Evolutionary conservation across 2,888 invertebrate species (phyloP).

Genomic region (Patella caerulea): DNA sequence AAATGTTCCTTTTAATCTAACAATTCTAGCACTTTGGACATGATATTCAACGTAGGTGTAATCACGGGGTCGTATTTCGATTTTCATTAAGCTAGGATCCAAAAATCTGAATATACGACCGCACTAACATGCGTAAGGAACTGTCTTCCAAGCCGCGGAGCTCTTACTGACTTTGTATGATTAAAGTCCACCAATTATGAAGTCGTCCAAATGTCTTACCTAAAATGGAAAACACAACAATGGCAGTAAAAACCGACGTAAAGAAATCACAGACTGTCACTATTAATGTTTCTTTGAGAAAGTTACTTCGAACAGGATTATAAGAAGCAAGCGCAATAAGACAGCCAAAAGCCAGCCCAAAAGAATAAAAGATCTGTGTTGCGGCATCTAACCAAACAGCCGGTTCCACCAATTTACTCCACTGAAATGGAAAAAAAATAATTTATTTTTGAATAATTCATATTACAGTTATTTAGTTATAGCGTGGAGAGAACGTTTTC

Average conservation of each 20-base stretch:
- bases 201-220: conserved; percentile 73
- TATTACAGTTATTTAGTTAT: too few species aligned
- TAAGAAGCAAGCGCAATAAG: conserved; percentile 96
- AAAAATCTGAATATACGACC: too few species aligned
- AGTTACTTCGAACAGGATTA: conserved; percentile 94
- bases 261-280: conserved; percentile 93
- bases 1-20: too few species aligned
- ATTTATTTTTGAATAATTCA: too few species aligned
- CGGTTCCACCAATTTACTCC: conserved; percentile 87
- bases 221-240: conserved; percentile 93
- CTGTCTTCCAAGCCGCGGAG: too few species aligned
- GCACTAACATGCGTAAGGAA: too few species aligned
- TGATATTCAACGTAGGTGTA: too few species aligned
- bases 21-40: too few species aligned
- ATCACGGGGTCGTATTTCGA: too few species aligned
- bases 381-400: conserved; percentile 96
- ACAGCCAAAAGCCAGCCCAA: conserved; percentile 94
- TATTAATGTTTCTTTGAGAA: conserved; percentile 89
- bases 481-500: too few species aligned
- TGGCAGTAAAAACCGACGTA: conserved; percentile 95
- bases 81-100: too few species aligned
- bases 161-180: background rate
- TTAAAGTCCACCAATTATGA: too few species aligned
- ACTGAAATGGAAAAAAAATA: conserved; percentile 74
- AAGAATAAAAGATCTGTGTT: conserved; percentile 96